A percentile compares a stretch with the other conserved stretches of the same genome.
Conservation (phyloP, 2,888 invertebrate genomes). For the Lysandra coridon region DNA sequence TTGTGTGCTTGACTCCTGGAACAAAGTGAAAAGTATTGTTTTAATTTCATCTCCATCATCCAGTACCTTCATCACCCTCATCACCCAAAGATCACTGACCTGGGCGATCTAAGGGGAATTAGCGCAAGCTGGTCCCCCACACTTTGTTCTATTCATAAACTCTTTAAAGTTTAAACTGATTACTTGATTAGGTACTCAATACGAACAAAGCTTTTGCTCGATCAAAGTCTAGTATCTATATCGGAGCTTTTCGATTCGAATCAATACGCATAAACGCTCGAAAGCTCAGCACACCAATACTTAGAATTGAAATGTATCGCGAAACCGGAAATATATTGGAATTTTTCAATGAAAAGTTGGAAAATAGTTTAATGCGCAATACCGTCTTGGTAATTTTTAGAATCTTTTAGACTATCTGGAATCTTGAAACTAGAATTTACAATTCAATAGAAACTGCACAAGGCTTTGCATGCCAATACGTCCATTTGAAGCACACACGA, state of each 20-base stretch:
- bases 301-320: slow-evolving; percentile 28
- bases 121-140: too few species aligned
- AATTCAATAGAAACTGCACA: slow-evolving; percentile 77
- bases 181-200: not conserved
- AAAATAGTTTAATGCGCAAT: slow-evolving; percentile 28
- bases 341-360: slow-evolving; percentile 20
- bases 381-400: slow-evolving; percentile 38
- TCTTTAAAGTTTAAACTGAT: not conserved
- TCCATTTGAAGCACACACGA: slow-evolving; percentile 74
- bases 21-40: too few species aligned
- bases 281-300: slow-evolving; percentile 21
- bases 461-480: slow-evolving; percentile 78
- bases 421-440: slow-evolving; percentile 73
- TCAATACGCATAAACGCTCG: slow-evolving; percentile 21
- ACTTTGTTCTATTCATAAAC: not conserved
- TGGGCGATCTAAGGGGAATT: too few species aligned
- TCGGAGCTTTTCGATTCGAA: not conserved
- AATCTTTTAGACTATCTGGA: slow-evolving; percentile 55
- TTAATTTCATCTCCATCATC: too few species aligned
- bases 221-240: not conserved
- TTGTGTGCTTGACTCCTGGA: too few species aligned
- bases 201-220: not conserved
- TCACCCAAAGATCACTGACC: too few species aligned
- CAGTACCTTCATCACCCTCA: too few species aligned
- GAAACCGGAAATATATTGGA: slow-evolving; percentile 31